A percentile compares a stretch with the other conserved stretches of the same genome.
Evolutionary conservation across 1,140 invertebrate genomes (phyloP).

Genomic region (Drosophila parabipectinata): DNA sequence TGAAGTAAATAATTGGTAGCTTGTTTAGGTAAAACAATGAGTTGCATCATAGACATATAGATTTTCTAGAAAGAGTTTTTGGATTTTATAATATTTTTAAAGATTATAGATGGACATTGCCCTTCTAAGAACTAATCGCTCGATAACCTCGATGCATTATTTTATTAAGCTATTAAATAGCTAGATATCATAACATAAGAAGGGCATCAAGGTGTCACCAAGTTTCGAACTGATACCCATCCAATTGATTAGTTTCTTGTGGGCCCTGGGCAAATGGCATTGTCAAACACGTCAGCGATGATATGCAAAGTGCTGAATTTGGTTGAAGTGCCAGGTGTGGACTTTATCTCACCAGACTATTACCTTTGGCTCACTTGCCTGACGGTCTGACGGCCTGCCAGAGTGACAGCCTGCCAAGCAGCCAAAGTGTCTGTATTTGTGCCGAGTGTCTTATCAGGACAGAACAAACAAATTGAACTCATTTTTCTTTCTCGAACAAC

Average conservation of each 20-base stretch:
- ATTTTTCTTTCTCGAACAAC: conserved; percentile 71
- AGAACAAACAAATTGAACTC: conserved; percentile 78
- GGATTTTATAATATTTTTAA: too few species aligned
- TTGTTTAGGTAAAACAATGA: neutral
- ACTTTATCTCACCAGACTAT: conserved; percentile 32
- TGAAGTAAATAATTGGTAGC: neutral
- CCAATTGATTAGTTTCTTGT: conserved; percentile 65
- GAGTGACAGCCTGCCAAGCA: neutral
- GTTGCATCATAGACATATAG: too few species aligned
- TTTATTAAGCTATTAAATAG: too few species aligned
- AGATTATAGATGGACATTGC: too few species aligned
- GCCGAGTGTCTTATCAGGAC: conserved; percentile 30
- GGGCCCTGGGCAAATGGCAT: conserved; percentile 36
- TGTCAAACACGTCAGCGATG: conserved; percentile 38
- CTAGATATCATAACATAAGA: neutral
- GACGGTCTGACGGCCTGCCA: neutral
- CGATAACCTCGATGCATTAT: too few species aligned
- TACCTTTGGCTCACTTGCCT: conserved; percentile 14
- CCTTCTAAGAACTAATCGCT: too few species aligned
- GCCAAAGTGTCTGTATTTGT: conserved; percentile 1
- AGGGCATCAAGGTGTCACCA: neutral
- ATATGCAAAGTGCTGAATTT: conserved; percentile 64
- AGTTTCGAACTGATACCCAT: conserved; percentile 12
- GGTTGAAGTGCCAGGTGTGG: conserved; percentile 17
- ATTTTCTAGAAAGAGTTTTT: too few species aligned